phyloP scores from a whole-genome alignment of 1,140 invertebrate species.

The Lysiphlebus fabarum region DNA sequence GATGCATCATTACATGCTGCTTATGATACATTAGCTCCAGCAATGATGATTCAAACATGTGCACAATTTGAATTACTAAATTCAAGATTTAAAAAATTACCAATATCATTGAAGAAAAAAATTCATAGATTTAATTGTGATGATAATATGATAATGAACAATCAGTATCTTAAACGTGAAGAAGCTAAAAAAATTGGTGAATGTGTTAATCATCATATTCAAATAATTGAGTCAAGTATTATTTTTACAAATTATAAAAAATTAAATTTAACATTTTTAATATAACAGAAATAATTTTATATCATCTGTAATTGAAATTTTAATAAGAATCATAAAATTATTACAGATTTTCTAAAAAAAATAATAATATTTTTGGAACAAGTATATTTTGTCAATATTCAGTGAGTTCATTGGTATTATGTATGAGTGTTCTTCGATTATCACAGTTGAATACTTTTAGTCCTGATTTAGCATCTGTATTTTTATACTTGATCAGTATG shows the following conservation, averaged over 20 bases:
- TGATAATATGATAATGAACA: not conserved
- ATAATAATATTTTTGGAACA: constrained; percentile 14
- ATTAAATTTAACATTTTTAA: too few relatives aligned
- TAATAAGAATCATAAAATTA: not conserved
- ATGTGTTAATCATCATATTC: constrained; percentile 16
- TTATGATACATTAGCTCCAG: constrained; percentile 16
- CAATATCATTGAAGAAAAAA: not conserved
- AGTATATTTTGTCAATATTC: constrained; percentile 18
- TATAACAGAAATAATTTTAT: not conserved
- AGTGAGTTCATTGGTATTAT: constrained; percentile 12
- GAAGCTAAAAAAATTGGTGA: constrained; percentile 9
- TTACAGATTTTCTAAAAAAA: constrained; percentile 12
- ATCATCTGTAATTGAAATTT: not conserved
- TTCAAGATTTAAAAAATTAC: constrained; percentile 1
- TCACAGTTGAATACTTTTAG: not conserved
- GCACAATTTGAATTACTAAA: constrained; percentile 15
- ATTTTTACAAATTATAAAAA: not conserved
- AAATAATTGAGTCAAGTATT: constrained; percentile 15
- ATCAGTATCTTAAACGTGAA: not conserved
- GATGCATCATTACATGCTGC: constrained; percentile 2
- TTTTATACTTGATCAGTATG: constrained; percentile 12
- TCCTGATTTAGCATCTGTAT: not conserved
- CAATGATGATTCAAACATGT: constrained; percentile 14
- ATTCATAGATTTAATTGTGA: not conserved
- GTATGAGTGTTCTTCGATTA: constrained; percentile 12